Base-by-base conservation (phyloP, 37 sponge, comb jelly and placozoan genomes). In the Hormiphora californensis region DNA sequence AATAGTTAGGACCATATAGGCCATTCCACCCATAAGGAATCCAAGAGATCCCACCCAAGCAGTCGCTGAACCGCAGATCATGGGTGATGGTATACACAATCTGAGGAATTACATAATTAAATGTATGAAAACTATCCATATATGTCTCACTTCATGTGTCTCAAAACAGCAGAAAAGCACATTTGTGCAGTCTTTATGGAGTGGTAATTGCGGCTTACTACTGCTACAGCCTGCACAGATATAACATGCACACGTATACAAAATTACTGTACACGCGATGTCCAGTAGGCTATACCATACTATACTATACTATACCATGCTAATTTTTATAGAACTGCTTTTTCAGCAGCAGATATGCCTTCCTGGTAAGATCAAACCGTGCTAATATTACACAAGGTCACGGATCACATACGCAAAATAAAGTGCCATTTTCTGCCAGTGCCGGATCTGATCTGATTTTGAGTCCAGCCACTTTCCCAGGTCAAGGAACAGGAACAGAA, bases 1-100 rank as follows among this genome's bases (percentile, higher is more conserved):
- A 36, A 73, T 73, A 73, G 81, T 73, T 4, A 73, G 81, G 22
- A 73, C 81, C 81, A 73, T 73, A 46, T 73, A 73, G 25, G 39
- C 9, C 81, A 73, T 73, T 73, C 81, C 81, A 40, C 46, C 81
- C 1, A 40, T 33, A 8, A 73, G 44, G 25, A 73, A 73, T 23
- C 81, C 81, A 40, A 73, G 1, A 43, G 81, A 43, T 4, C 81
- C 81, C 2, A 73, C 23, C 25, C 38, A 73, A 36, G 46, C 43
- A 27, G 81, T 25, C 8, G 81, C 38, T 32, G 36, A 32, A 33
- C 81, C 46, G 43, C 81, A 73, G 5, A 73, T 41, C 4, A 41
- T 22, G 1, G 35, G 23, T 4, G 44, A 43, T 40, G 81, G 81
- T 43, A 73, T 37, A 41, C 81, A 73, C 81, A 73, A 27, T 28